Conservation (phyloP, 2,113 vertebrate species). For the Butastur rufipennis region DNA sequence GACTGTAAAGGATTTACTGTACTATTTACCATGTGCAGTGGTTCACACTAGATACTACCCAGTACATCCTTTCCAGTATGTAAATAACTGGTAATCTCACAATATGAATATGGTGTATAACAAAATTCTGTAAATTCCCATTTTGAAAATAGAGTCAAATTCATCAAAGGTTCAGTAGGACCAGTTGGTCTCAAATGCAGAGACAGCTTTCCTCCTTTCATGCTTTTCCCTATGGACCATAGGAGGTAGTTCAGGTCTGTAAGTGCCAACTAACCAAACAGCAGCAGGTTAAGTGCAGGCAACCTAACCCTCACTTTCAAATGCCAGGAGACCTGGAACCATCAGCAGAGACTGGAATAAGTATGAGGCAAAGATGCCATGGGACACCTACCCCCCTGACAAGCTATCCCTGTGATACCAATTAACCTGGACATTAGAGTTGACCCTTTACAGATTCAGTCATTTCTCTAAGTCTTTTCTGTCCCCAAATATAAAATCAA, state of each 20-base stretch:
- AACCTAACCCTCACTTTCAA: neutral
- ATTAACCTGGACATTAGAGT: neutral
- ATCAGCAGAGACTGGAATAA: neutral
- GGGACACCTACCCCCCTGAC: neutral
- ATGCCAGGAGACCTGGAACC: rapidly evolving
- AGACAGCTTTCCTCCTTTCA: neutral
- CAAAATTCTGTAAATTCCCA: neutral
- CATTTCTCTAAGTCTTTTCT: neutral
- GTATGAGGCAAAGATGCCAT: neutral
- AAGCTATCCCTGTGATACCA: neutral
- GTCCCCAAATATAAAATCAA: neutral
- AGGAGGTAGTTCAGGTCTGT: neutral
- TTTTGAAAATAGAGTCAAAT: neutral
- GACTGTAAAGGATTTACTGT: conserved; percentile 24
- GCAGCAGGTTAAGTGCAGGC: neutral
- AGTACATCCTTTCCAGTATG: neutral
- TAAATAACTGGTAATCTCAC: neutral
- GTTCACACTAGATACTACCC: neutral
- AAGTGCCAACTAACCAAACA: neutral
- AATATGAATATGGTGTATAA: neutral
- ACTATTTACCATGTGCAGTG: neutral
- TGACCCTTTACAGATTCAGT: neutral
- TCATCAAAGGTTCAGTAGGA: neutral
- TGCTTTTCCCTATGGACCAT: neutral
- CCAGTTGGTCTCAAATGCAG: neutral